phyloP scores from a whole-genome alignment of 1,140 invertebrate species.

The Charaxes varanes region DNA sequence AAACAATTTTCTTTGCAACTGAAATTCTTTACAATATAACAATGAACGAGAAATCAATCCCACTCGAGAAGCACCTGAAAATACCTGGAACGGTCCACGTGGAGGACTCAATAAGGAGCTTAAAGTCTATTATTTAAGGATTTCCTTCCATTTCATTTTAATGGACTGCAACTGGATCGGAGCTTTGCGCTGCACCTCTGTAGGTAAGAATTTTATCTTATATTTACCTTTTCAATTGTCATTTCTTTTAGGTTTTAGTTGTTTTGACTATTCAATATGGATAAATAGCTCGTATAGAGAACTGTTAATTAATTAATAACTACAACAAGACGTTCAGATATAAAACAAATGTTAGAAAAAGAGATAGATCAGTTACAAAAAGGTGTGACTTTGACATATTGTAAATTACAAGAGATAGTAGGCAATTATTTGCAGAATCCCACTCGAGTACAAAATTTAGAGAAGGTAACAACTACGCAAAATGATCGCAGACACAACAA shows the following conservation, averaged over 20 bases:
- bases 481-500: background rate
- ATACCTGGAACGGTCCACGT: slow-evolving; percentile 12
- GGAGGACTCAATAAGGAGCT: slow-evolving; percentile 23
- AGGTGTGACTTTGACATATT: slow-evolving; percentile 7
- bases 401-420: slow-evolving; percentile 11
- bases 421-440: slow-evolving; percentile 11
- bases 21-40: background rate
- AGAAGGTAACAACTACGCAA: background rate
- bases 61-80: slow-evolving; percentile 9
- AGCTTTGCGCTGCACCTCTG: slow-evolving; percentile 14
- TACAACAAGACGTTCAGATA: background rate
- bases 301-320: background rate
- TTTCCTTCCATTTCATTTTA: slow-evolving; percentile 26
- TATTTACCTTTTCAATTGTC: background rate
- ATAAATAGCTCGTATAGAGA: too few relatives aligned
- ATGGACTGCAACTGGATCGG: slow-evolving; percentile 25
- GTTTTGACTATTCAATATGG: too few relatives aligned
- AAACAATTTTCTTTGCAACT: too few relatives aligned
- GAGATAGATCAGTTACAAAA: background rate
- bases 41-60: background rate
- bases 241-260: background rate
- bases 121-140: slow-evolving; percentile 39
- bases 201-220: background rate
- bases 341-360: background rate
- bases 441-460: slow-evolving; percentile 12